Conservation (phyloP, 2,888 invertebrate genomes). For the Thymelicus lineola region DNA sequence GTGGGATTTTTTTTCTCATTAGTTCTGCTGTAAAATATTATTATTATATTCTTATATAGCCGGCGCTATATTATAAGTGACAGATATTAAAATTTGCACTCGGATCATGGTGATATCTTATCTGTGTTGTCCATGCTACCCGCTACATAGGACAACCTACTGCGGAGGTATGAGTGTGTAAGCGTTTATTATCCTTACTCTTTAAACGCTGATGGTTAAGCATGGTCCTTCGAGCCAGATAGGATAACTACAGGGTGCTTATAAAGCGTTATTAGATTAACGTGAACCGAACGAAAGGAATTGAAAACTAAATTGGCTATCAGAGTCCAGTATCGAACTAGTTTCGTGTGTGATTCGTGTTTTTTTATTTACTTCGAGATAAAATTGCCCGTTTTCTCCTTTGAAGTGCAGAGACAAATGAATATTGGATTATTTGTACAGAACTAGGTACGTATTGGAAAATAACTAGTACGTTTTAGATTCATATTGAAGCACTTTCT, state of each 20-base stretch:
- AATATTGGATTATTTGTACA: constrained; percentile 10
- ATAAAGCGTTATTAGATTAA: constrained; percentile 37
- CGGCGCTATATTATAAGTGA: no score
- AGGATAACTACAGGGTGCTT: constrained; percentile 30
- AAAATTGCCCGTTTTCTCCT: constrained; percentile 11
- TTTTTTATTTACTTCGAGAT: constrained; percentile 9
- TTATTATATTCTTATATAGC: no score
- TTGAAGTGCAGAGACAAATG: constrained; percentile 9
- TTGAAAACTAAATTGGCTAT: constrained; percentile 37
- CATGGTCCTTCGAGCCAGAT: constrained; percentile 8
- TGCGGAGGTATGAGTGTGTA: no score
- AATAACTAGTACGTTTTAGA: no score
- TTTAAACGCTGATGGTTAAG: not conserved
- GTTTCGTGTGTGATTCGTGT: constrained; percentile 25
- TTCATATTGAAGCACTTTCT: no score
- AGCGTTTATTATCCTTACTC: not conserved
- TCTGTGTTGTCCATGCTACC: no score
- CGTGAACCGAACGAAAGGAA: constrained; percentile 32
- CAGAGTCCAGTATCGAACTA: constrained; percentile 23
- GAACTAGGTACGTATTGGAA: not conserved
- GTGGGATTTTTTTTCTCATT: no score
- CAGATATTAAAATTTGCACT: no score
- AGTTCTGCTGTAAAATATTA: no score
- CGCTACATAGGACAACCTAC: no score
- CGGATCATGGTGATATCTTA: no score